Conservation (phyloP, 2,113 vertebrate genomes). For the Chelonoidis abingdonii region DNA sequence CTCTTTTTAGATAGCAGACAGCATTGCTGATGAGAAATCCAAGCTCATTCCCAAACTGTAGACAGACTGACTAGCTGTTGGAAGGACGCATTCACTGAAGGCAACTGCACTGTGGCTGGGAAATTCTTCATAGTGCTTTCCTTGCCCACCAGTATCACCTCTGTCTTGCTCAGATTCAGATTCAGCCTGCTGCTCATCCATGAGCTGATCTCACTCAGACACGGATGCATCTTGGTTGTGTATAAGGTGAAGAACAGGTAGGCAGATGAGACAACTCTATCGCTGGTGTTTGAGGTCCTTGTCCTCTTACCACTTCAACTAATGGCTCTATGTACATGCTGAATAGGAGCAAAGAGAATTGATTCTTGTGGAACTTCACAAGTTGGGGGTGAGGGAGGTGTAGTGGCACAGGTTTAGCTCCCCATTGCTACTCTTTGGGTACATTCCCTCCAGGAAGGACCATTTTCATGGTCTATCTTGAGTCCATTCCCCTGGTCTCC, state of each 20-base stretch:
- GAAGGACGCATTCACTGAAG: neutral
- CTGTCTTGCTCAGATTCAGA: neutral
- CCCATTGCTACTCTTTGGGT: neutral
- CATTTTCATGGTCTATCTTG: neutral
- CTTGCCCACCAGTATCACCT: neutral
- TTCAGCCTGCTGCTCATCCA: neutral
- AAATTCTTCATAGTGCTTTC: neutral
- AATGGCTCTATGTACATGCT: neutral
- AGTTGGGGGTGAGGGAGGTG: neutral
- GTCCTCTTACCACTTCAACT: neutral
- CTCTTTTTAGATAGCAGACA: neutral
- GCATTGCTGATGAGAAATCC: neutral
- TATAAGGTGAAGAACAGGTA: neutral
- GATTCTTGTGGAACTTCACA: neutral
- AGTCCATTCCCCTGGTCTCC: neutral
- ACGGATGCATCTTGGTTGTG: neutral
- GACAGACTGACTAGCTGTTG: neutral
- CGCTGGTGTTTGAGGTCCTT: neutral
- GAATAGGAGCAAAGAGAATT: neutral
- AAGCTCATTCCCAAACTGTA: neutral
- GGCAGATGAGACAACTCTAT: neutral
- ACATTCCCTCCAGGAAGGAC: neutral
- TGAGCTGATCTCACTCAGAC: neutral
- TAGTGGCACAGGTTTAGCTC: neutral
- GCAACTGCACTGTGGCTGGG: neutral